Base-by-base conservation (phyloP, 2,888 invertebrate genomes). In the Drosophila emarginata region DNA sequence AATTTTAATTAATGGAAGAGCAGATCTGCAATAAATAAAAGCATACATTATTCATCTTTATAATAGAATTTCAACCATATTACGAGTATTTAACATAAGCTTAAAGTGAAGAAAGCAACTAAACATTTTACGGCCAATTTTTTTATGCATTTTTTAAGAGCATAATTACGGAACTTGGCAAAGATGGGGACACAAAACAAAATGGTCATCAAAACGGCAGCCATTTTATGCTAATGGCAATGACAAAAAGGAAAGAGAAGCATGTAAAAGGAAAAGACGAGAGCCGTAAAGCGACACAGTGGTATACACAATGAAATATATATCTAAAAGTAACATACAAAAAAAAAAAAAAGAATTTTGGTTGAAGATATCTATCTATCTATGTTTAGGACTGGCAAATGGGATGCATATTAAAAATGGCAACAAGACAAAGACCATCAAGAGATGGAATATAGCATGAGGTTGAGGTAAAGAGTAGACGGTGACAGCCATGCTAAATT, bases 341-440 rank as follows among this genome's bases (percentile, higher is more conserved):
- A 4, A 78, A 72, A 68, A 82, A 26, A 58, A 62, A 61, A 32
- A 9, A 5, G 6, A 28, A 32, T 32, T 66, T 23, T 18, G 52
- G 61, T 12, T 18, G 18, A 62, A 65, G 54, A 56, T 62, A 69
- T 61, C 52, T 36, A 63, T 50, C 45, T 69, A 76, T 72, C 76
- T 45, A 65, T 65, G 72, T 68, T 70, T 68, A 67, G 67, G 58
- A 72, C 67, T 74, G 66, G 76, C 75, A 80, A 77, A 77, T 77
- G 79, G 64, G 26, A 68, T 59, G 68, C 83, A 79, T 79, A 85
- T 79, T 77, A 73, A 79, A 82, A 80, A 77, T 77, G 67, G 72
- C 75, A 71, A 67, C 67, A 65, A 66, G 23, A 62, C 63, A 78
- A 77, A 37, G 57, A 39, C 15, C 15, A 1, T 37, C 62, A 15